Evolutionary conservation across 2,888 invertebrate genomes (phyloP), one percentile per base, ranked within the genome.

Genomic region (Hoplodrina ambigua): DNA sequence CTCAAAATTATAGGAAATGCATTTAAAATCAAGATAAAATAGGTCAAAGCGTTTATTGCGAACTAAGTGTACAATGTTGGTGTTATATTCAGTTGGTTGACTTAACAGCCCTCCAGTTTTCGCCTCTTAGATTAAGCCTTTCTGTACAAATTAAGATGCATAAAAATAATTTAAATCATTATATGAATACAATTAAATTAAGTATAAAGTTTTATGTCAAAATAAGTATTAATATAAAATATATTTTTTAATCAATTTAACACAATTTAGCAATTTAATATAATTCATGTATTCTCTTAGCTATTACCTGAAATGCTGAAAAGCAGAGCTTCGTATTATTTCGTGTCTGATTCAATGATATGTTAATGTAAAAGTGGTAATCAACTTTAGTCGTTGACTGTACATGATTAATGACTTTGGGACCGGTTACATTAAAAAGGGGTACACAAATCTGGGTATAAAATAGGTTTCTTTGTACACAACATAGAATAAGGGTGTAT

Each of bases 391-490:
- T 15, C 46, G 15, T 17, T 46, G 46, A 46, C 46, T 17, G 46
- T 46, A 68, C 75, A 69, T 82, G 73, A 82, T 82, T 83, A 82
- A 82, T 82, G 80, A 78, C 70, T 78, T 67, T 25, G 46, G 58
- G 54, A 49, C 44, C 54, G 58, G 41, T 68, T 72, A 37, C 57
- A 56, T 70, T 69, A 63, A 72, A 77, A 80, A 67, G 56, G 80
- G 69, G 56, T 72, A 59, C 54, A 17, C 19, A 33, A 57, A 68
- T 50, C 62, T 69, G 15, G 30, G 69, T 49, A 69, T 64, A 7
- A 55, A 67, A 64, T 64, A 75, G 25, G 60, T 61, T 67, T 75
- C 55, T 50, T 75, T 71, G 56, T 61, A 63, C 37, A 33, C 54
- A 15, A 52, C 10, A 33, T 55, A 15, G 8, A 60, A 66, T 66